Evolutionary conservation across 2,797 vertebrate genomes (phyloP).

Genomic region (Tokudaia tokunoshimensis): DNA sequence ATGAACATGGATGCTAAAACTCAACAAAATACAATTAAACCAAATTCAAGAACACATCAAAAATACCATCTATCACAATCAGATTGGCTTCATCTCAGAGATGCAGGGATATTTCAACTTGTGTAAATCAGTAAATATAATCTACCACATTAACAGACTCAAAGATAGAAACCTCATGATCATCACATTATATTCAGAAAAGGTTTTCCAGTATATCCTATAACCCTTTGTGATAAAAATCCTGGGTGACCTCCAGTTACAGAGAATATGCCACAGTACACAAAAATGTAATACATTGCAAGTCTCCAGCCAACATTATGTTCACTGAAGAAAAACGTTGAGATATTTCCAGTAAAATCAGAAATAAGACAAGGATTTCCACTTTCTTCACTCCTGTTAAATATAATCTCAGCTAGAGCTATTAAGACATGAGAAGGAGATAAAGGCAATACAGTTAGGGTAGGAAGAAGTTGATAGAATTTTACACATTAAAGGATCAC

Average conservation of each 20-base stretch:
- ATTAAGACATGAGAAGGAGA: background rate
- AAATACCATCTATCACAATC: background rate
- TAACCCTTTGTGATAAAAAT: background rate
- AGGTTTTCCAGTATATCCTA: background rate
- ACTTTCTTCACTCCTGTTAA: background rate
- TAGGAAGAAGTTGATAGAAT: background rate
- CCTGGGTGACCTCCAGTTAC: background rate
- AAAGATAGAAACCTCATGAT: background rate
- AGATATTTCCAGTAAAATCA: background rate
- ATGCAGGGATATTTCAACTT: background rate
- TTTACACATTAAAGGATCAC: background rate
- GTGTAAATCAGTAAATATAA: background rate
- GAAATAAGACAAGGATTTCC: background rate
- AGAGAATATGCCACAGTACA: background rate
- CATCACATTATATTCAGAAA: background rate
- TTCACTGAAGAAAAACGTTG: background rate
- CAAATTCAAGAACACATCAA: background rate
- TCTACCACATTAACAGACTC: background rate
- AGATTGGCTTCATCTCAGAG: background rate
- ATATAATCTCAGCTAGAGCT: background rate
- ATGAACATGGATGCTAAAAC: background rate
- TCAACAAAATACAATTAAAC: background rate
- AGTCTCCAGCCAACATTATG: background rate
- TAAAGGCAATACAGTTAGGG: background rate
- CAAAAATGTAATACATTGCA: background rate